These are phyloP conservation scores for Tiliacea citrago DNA, from an alignment of 2,888 invertebrate genomes.

Conservation along the genomic window DNA sequence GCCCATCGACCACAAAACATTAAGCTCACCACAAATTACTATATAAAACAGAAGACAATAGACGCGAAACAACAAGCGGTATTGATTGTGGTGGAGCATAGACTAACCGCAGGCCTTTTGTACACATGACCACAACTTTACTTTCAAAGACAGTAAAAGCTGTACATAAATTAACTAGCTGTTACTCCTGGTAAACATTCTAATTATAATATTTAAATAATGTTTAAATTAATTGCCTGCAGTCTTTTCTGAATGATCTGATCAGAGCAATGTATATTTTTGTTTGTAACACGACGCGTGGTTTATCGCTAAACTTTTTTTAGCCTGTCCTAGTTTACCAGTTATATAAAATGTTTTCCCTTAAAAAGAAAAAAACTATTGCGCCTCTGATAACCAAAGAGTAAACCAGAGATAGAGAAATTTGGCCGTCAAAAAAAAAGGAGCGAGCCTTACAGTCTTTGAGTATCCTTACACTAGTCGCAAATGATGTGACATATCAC, in stretches of 20 bases:
- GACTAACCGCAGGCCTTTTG: constrained; percentile 34
- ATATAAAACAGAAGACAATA: constrained; percentile 50
- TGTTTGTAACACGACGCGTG: background rate
- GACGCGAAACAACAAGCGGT: constrained; percentile 40
- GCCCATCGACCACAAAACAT: constrained; percentile 51
- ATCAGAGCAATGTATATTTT: constrained; percentile 27
- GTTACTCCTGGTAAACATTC: constrained; percentile 15
- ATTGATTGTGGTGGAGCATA: constrained; percentile 52
- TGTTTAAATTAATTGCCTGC: constrained; percentile 32
- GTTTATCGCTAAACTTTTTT: background rate
- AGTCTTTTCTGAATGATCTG: constrained; percentile 33
- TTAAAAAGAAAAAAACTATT: background rate
- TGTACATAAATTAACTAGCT: constrained; percentile 27
- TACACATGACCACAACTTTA: constrained; percentile 38
- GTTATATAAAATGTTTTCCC: background rate
- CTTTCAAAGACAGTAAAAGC: constrained; percentile 17
- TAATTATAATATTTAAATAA: constrained; percentile 46
- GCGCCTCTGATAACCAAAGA: background rate
- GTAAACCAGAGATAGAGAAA: background rate
- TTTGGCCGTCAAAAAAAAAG: too few relatives aligned
- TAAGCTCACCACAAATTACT: constrained; percentile 41
- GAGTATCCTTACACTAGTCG: too few relatives aligned
- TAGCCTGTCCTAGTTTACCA: background rate
- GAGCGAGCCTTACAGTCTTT: too few relatives aligned
- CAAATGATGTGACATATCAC: too few relatives aligned